Base-by-base conservation (phyloP, 1,140 invertebrate species). In the Hormaphis cornu region DNA sequence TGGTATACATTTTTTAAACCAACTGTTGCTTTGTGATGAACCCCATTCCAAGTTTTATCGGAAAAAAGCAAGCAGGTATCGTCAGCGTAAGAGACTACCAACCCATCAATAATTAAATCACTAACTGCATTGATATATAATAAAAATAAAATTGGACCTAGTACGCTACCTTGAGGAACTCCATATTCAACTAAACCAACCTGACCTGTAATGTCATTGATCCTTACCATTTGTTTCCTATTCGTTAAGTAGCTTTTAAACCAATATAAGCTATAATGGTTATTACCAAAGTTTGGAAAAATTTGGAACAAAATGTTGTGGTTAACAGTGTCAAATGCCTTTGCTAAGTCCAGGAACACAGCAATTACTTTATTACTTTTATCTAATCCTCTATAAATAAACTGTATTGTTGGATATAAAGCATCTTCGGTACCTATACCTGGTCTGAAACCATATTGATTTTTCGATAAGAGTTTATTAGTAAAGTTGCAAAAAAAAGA, bases 251-350 rank as follows among this genome's bases (percentile, higher is more conserved):
- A 69, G 18, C 26, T 33, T 33, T 50, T 42, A 22, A 70, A 70
- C n/a, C n/a, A n/a, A n/a, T n/a, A 44, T 46, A 71, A 9, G 35
- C 30, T 20, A 33, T 18, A 18, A 24, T 12, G 5, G 6, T 26
- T 26, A 16, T 69, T 26, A 20, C 48, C 59, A 14, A 18, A 28
- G 14, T 46, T 37, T 22, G 16, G 16, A 10, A 72, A 46, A 48
- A 70, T 72, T 14, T 54, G 16, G n/a, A 72, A 14, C 20, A 72
- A 69, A 46, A 72, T 59, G 3, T 42, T n/a, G 30, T 69, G 50
- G 46, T 72, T 46, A 3, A 72, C 66, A 4, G 50, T 37, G 28
- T 72, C 71, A 58, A 72, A 72, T n/a, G 71, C 71, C 28, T 69
- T 72, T 6, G 18, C 48, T 7, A 72, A 20, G 44, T 71, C 70